A percentile compares a stretch with the other conserved stretches of the same genome.
Conservation (phyloP, 2,113 vertebrate genomes). For the Probosciger aterrimus region DNA sequence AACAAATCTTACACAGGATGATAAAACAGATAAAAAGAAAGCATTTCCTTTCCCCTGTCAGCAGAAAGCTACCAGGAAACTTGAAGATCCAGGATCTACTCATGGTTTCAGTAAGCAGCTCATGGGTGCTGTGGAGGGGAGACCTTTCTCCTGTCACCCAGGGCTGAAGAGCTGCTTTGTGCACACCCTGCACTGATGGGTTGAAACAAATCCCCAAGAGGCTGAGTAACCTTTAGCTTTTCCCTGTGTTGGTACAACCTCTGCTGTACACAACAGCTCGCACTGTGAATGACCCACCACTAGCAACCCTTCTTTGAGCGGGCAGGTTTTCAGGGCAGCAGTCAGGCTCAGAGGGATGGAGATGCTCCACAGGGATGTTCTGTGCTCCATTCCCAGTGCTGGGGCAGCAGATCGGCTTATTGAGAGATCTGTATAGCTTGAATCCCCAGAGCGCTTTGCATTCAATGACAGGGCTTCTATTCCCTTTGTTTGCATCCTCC, state of each 20-base stretch:
- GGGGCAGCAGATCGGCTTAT: neutral
- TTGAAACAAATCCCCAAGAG: neutral
- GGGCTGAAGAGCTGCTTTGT: neutral
- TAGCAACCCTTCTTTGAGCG: neutral
- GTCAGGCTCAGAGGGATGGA: neutral
- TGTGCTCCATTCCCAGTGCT: neutral
- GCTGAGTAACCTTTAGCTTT: neutral
- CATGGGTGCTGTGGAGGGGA: neutral
- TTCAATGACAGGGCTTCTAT: neutral
- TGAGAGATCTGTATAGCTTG: neutral
- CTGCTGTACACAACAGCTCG: neutral
- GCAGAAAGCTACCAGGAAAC: neutral
- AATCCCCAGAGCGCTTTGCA: neutral
- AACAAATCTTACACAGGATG: slow-evolving; percentile 10
- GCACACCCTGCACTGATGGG: rapidly evolving
- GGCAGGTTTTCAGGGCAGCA: neutral
- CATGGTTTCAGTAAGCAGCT: neutral
- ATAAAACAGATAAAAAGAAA: neutral
- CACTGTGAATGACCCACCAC: rapidly evolving
- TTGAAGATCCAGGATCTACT: neutral
- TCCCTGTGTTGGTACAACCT: neutral
- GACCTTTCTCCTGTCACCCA: neutral
- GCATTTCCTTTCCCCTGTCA: neutral
- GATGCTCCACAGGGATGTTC: neutral
- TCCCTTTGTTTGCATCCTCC: neutral